Conservation (phyloP, 2,113 vertebrate species). For the Laticauda laticaudata region DNA sequence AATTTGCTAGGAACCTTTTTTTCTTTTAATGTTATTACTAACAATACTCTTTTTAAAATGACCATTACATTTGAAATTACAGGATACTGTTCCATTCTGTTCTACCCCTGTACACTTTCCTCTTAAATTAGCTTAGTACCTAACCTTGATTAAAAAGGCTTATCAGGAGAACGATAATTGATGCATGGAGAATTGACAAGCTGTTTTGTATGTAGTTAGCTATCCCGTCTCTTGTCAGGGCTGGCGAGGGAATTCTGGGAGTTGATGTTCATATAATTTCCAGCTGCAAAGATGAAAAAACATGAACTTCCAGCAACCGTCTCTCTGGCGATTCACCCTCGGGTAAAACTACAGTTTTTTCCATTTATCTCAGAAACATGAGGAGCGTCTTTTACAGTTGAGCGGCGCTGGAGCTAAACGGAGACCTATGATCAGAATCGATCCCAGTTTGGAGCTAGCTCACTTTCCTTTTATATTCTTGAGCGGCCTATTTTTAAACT, state of each 20-base stretch:
- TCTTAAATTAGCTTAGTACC: background rate
- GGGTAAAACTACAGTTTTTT: background rate
- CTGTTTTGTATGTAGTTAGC: background rate
- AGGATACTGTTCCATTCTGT: background rate
- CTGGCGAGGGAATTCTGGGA: background rate
- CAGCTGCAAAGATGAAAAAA: background rate
- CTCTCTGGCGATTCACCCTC: background rate
- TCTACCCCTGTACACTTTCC: background rate
- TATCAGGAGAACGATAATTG: background rate
- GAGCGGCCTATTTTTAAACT: background rate
- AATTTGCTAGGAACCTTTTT: background rate
- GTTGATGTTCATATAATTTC: background rate
- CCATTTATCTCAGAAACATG: background rate
- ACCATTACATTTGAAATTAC: background rate
- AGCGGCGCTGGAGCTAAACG: background rate
- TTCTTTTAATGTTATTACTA: background rate
- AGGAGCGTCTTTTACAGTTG: background rate
- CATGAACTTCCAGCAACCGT: background rate
- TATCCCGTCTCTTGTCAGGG: background rate
- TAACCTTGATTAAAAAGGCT: background rate
- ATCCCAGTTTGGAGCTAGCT: background rate
- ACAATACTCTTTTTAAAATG: background rate
- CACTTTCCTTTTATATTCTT: background rate
- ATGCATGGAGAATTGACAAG: background rate
- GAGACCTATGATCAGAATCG: background rate